Evolutionary conservation across 1,140 invertebrate species (phyloP), one percentile per base, ranked within the genome.

Genomic region (Potamilus streckersoni): DNA sequence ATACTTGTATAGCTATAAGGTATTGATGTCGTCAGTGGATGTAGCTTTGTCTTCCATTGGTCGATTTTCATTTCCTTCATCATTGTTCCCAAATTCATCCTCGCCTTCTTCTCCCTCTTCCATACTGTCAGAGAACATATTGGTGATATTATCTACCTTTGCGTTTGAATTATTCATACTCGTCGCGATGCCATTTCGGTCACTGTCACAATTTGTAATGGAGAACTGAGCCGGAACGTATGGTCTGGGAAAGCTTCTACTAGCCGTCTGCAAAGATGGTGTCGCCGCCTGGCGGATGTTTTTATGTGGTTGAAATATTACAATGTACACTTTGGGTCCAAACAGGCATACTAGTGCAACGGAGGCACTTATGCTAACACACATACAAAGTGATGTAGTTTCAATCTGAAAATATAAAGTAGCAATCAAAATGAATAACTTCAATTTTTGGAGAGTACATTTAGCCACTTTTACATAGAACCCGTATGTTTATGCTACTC

Each of bases 341-440:
- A 95, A 95, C 0, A 95, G 91, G 82, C 94, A 95, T 59, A 93
- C 93, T 0, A 95, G 91, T 2, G 93, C 94, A 17, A 95, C 94
- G 0, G 93, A 93, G 15, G 95, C 94, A 83, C 94, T 95, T 73
- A 95, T 92, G 84, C 92, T 95, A 64, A 95, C 92, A 82, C 94
- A 94, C 91, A 95, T 94, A 83, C 94, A 95, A 87, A 95, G 91
- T 71, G 93, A 94, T 16, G 94, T 93, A 76, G 94, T 95, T 87
- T 95, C 94, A 70, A 95, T 93, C 93, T 95, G 91, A 61, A 84
- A 83, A 57, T 31, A 69, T 58, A 76, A 62, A 64, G 72, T 69
- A 64, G 60, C 62, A 76, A 65, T 23, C 65, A 31, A 58, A n/a
- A 59, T 38, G 11, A 59, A 38, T 57, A 23, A 2, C 19, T 56